Base-by-base conservation (phyloP, 2,113 vertebrate species). In the Procavia capensis region DNA sequence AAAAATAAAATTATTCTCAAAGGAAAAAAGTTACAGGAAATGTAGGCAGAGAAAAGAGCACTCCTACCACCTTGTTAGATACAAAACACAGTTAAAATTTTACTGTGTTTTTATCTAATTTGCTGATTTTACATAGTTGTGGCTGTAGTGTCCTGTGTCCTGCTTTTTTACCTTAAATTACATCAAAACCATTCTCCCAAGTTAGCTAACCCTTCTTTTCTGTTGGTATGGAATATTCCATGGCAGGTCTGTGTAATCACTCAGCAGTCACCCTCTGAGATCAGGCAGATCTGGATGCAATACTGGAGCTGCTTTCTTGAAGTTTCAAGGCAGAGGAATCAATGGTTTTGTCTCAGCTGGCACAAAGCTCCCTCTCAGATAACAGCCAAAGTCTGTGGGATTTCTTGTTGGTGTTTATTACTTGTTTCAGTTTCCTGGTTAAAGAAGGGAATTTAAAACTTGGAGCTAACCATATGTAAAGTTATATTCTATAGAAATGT, bases 401-500 rank as follows among this genome's bases (percentile, higher is more conserved):
- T 34, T 83, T 88, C 63, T 93, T 92, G 24, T 88, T 86, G 36
- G 75, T 63, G 72, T 54, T 41, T 70, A 50, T 83, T 63, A 79
- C 27, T 94, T 91, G 63, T 96, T 96, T 87, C 72, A 85, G 83
- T 96, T 89, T 96, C 84, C 63, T 96, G 20, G 13, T 87, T 91
- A 89, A 97, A 39, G 54, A 47, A 91, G 25, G 81, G 87, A 84
- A 75, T 93, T 95, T 43, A 93, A 89, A 86, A 93, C 80, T 47
- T 89, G 19, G 68, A 78, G 83, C 54, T 82, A 95, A 47, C 50
- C 86, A 76, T 79, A 85, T 93, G 64, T 64, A 87, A 91, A 95
- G 76, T 72, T 47, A 50, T 45, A 78, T 61, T 88, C 63, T 83
- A 14, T 85, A 85, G 85, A 96, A 86, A 85, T 34, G 22, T 61